Evolutionary conservation across 2,113 vertebrate genomes (phyloP).

Genomic region (Hypomesus transpacificus): DNA sequence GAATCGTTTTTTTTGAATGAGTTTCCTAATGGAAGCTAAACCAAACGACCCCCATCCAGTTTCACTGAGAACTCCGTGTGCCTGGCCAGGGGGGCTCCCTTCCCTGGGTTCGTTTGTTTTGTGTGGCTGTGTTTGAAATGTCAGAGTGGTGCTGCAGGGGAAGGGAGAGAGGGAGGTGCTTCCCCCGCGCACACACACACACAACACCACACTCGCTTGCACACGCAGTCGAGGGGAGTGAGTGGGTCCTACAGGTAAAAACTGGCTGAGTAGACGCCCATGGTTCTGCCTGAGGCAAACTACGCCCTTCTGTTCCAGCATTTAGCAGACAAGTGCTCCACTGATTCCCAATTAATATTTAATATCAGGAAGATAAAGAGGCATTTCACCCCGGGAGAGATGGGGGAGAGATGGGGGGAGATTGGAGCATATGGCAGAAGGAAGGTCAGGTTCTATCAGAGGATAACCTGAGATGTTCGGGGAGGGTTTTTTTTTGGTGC

Average conservation of each 20-base stretch:
- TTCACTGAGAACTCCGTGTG: neutral
- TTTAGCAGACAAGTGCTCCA: conserved; percentile 74
- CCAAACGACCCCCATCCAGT: neutral
- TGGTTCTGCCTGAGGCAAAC: conserved; percentile 62
- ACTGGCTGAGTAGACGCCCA: conserved; percentile 57
- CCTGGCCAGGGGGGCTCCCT: conserved; percentile 29
- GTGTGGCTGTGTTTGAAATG: conserved; percentile 55
- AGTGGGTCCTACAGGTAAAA: conserved; percentile 58
- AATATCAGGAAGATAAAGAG: conserved; percentile 59
- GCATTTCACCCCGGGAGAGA: conserved; percentile 46
- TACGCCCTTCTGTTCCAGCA: conserved; percentile 65
- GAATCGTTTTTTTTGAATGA: neutral
- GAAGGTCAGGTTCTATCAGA: neutral
- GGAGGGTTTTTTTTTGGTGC: neutral
- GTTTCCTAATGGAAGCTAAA: neutral
- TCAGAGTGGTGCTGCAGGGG: conserved; percentile 47
- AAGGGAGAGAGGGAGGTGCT: conserved; percentile 20
- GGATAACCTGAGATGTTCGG: neutral
- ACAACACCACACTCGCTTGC: conserved; percentile 48
- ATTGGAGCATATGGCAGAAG: conserved; percentile 1
- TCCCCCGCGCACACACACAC: neutral
- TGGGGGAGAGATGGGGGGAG: conserved; percentile 21
- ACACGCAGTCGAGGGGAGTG: conserved; percentile 36
- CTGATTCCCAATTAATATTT: conserved; percentile 77
- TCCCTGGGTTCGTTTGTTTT: conserved; percentile 35